Evolutionary conservation across 2,797 vertebrate genomes (phyloP).

Genomic region (Acanthis flammea): DNA sequence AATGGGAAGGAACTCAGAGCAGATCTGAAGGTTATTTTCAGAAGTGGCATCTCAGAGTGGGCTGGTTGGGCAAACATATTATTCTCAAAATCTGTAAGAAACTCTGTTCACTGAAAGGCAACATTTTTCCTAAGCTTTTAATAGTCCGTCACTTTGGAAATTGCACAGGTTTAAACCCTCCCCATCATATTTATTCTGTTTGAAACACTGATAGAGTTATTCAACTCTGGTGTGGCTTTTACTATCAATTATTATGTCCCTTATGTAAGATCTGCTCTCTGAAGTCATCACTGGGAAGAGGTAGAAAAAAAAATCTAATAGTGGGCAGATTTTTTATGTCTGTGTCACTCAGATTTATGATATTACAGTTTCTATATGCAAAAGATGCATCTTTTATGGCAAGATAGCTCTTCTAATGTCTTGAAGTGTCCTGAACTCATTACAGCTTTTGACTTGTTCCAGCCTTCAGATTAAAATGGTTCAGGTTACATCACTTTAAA

Average conservation of each 20-base stretch:
- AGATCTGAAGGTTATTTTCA: not conserved
- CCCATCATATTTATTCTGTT: not conserved
- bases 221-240: slow-evolving; percentile 16
- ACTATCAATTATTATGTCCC: not conserved
- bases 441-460: slow-evolving; percentile 54
- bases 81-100: not conserved
- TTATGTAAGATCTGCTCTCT: not conserved
- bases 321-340: not conserved
- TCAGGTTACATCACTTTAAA: slow-evolving; percentile 51
- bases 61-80: not conserved
- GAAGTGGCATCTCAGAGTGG: not conserved
- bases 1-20: not conserved
- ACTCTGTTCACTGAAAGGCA: not conserved
- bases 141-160: not conserved
- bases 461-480: slow-evolving; percentile 45
- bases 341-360: not conserved
- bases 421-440: slow-evolving; percentile 53
- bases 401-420: not conserved
- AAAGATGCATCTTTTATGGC: not conserved
- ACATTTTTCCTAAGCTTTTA: not conserved
- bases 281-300: slow-evolving; percentile 8
- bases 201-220: not conserved
- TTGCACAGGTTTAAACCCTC: not conserved
- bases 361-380: not conserved
- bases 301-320: not conserved